Conservation (phyloP, 2,113 vertebrate species). For the Tinamus guttatus region DNA sequence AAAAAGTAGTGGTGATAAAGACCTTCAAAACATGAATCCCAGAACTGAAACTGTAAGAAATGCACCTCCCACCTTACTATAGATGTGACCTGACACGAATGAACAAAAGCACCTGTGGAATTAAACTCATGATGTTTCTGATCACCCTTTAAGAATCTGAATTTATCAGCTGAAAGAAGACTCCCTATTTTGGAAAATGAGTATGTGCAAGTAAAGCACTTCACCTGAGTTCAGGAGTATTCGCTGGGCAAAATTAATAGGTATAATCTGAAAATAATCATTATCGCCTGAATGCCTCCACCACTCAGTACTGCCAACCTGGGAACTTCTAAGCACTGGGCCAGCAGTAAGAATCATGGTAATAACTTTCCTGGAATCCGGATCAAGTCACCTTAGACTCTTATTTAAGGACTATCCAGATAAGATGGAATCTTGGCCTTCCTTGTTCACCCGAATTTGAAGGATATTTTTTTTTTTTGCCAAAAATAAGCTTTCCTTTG, state of each 20-base stretch:
- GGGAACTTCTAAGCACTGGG: background rate
- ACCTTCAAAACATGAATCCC: background rate
- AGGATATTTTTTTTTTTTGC: background rate
- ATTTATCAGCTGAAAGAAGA: background rate
- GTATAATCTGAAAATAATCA: background rate
- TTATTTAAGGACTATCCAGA: background rate
- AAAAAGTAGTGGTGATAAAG: background rate
- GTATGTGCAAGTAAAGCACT: background rate
- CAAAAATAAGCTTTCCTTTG: conserved; percentile 21
- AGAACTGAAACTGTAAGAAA: background rate
- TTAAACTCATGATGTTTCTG: background rate
- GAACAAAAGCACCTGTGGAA: background rate
- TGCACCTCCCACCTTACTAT: background rate
- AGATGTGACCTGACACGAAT: background rate
- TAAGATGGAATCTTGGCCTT: background rate
- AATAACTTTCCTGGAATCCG: rapidly evolving
- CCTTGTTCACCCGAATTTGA: background rate
- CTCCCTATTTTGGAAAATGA: background rate
- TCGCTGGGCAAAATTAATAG: background rate
- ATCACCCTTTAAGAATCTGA: background rate
- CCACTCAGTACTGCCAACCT: rapidly evolving
- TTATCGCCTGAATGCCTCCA: background rate
- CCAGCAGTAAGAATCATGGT: background rate
- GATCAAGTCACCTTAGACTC: background rate
- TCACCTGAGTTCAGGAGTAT: background rate